phyloP scores from a whole-genome alignment of 2,797 vertebrate genomes.

The Mareca penelope region DNA sequence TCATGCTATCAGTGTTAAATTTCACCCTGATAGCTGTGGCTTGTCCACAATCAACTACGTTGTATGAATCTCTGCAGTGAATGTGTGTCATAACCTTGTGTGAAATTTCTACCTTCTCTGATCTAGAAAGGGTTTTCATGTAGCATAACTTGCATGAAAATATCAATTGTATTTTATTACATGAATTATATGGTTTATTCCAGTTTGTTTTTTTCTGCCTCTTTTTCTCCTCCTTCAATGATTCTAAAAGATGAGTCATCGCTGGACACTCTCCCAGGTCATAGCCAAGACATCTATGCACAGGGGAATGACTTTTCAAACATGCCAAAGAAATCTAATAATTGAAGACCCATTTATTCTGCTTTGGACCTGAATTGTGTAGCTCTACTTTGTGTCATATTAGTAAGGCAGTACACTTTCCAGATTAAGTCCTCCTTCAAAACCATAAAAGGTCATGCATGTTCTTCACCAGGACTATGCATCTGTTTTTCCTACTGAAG shows the following conservation, averaged over 20 bases:
- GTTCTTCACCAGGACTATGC: not conserved
- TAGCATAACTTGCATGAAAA: not conserved
- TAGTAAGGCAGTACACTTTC: not conserved
- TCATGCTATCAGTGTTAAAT: not conserved
- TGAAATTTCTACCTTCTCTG: not conserved
- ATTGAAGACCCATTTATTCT: not conserved
- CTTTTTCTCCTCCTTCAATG: not conserved
- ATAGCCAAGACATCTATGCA: not conserved
- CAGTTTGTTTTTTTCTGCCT: not conserved
- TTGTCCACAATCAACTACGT: not conserved
- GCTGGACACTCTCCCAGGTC: not conserved
- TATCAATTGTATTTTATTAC: not conserved
- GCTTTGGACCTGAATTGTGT: not conserved
- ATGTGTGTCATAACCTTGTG: not conserved
- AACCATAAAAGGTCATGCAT: not conserved
- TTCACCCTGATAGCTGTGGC: not conserved
- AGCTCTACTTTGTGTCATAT: not conserved
- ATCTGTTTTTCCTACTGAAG: not conserved
- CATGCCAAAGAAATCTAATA: not conserved
- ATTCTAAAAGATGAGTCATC: not conserved
- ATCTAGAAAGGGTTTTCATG: not conserved
- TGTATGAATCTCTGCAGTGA: not conserved
- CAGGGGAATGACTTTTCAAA: not conserved
- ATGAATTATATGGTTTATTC: rapidly evolving
- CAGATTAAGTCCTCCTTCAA: not conserved